Evolutionary conservation across 2,888 invertebrate genomes (phyloP).

Genomic region (Aromia moschata): DNA sequence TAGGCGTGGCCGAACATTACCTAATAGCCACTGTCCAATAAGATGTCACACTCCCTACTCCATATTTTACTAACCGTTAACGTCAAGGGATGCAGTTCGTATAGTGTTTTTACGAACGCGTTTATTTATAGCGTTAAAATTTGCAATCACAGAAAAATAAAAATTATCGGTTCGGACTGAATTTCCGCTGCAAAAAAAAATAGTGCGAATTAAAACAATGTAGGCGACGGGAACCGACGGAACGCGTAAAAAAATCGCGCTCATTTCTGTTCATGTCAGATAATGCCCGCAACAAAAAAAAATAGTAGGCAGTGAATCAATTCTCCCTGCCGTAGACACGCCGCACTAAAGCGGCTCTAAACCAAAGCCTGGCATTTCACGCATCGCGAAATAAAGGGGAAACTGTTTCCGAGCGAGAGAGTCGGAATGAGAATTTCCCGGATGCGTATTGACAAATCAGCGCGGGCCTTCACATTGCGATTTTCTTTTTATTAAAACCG

Average conservation of each 20-base stretch:
- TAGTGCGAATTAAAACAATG: background rate
- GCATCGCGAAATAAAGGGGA: conserved; percentile 55
- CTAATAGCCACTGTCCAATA: too few relatives aligned
- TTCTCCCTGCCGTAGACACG: conserved; percentile 51
- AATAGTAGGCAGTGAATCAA: conserved; percentile 54
- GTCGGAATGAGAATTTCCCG: conserved; percentile 51
- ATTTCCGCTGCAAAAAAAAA: background rate
- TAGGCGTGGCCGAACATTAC: too few relatives aligned
- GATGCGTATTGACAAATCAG: conserved; percentile 15
- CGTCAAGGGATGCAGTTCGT: too few relatives aligned
- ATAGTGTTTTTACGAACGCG: too few relatives aligned
- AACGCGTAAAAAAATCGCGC: conserved; percentile 22
- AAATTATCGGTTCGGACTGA: too few relatives aligned
- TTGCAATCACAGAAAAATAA: too few relatives aligned
- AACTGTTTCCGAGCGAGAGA: conserved; percentile 51
- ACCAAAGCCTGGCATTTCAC: conserved; percentile 58
- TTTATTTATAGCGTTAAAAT: too few relatives aligned
- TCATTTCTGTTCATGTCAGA: conserved; percentile 52
- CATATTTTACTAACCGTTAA: too few relatives aligned
- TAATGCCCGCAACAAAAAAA: conserved; percentile 54
- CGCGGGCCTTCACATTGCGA: background rate
- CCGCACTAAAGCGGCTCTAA: conserved; percentile 52
- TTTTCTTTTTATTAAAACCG: too few relatives aligned
- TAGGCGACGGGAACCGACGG: background rate
- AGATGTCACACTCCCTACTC: too few relatives aligned